A percentile compares a stretch with the other conserved stretches of the same genome.
These are phyloP conservation scores for Nothoprocta perdicaria DNA, from an alignment of 2,113 vertebrate genomes.

Conservation along the genomic window DNA sequence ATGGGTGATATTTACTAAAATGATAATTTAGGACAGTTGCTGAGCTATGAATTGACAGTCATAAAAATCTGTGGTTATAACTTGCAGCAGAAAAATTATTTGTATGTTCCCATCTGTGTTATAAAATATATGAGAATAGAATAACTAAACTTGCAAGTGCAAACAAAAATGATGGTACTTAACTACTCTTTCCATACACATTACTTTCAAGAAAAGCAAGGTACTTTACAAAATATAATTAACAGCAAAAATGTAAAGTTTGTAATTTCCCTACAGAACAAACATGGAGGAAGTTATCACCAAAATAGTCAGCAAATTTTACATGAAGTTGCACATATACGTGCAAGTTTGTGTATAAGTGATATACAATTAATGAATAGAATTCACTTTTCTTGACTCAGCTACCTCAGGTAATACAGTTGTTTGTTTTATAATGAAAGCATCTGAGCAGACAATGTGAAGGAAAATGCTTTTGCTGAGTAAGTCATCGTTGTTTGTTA, in stretches of 20 bases:
- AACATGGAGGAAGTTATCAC: not conserved
- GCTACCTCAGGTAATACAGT: not conserved
- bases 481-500: not conserved
- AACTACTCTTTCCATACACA: not conserved
- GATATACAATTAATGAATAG: not conserved
- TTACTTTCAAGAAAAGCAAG: not conserved
- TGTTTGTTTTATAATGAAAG: not conserved
- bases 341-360: not conserved
- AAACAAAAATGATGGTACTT: not conserved
- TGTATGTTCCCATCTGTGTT: not conserved
- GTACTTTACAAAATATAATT: not conserved
- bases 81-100: not conserved
- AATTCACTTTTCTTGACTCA: not conserved
- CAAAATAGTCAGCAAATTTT: not conserved
- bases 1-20: not conserved
- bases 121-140: not conserved
- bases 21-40: not conserved
- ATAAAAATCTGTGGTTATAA: not conserved
- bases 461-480: not conserved
- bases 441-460: not conserved
- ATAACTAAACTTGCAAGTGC: not conserved
- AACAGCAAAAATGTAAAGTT: not conserved
- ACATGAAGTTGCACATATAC: not conserved
- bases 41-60: not conserved
- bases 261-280: not conserved